These are phyloP conservation scores for Machimus rusticus DNA, from an alignment of 2,888 invertebrate species.

Conservation along the genomic window DNA sequence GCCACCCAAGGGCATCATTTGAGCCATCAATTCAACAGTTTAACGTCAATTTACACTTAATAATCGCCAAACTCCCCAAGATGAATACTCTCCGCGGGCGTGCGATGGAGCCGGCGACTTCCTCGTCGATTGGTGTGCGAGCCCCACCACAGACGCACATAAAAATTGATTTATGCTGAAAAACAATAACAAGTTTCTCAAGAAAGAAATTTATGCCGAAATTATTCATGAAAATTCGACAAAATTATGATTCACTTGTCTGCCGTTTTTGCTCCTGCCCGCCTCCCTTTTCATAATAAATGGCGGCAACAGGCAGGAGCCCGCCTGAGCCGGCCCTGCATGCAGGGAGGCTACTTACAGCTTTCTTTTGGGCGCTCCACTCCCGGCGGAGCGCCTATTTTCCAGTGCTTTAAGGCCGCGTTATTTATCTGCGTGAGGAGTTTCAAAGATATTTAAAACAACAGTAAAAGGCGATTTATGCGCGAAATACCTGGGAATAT, in stretches of 20 bases:
- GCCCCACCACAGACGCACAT: slow-evolving; percentile 13
- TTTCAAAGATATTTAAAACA: background rate
- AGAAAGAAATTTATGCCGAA: slow-evolving; percentile 41
- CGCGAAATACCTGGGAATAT: slow-evolving; percentile 24
- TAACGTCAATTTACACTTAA: slow-evolving; percentile 31
- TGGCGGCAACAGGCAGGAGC: background rate
- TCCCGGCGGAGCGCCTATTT: background rate
- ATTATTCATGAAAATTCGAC: slow-evolving; percentile 42
- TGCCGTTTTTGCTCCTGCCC: background rate
- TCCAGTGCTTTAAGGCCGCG: background rate
- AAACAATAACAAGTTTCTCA: slow-evolving; percentile 41
- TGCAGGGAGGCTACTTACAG: background rate
- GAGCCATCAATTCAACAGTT: background rate
- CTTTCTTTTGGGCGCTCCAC: background rate
- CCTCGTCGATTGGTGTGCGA: background rate
- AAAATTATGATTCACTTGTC: slow-evolving; percentile 42
- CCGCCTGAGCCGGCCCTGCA: background rate
- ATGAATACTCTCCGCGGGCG: background rate
- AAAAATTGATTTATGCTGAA: slow-evolving; percentile 43
- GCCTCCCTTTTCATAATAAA: background rate
- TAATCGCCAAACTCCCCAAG: slow-evolving; percentile 5
- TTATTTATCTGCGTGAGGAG: slow-evolving; percentile 18
- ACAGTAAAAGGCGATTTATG: slow-evolving; percentile 25
- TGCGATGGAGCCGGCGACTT: background rate
- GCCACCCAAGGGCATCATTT: background rate